Base-by-base conservation (phyloP, 2,113 vertebrate genomes). In the Xenus cinereus region DNA sequence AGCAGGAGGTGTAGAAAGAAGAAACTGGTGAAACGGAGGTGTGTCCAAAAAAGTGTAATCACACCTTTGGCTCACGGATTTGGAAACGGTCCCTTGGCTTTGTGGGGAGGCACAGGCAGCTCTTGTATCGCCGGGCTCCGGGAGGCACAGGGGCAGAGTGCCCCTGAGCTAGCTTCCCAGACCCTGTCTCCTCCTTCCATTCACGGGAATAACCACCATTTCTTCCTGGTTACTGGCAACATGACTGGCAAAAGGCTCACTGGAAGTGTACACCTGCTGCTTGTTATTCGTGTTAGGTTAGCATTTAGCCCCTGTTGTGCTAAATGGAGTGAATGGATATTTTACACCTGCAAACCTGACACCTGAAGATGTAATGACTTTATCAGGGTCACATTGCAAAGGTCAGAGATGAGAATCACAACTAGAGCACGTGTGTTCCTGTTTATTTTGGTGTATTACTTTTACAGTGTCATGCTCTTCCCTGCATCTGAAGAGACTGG, bases 41-140 rank as follows among this genome's bases (percentile, higher is more conserved):
- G 78, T 79, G 80, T 89, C 87, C 91, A 87, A 82, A 93, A 86
- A 79, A 62, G 17, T 33, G 24, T 66, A 90, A 92, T 96, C 78
- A 63, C 64, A 8, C 24, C 87, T 90, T 84, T 87, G 84, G 92
- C 90, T 92, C 37, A 37, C 13, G 43, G 51, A 57, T 93, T 95
- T 96, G 93, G 93, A 93, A 96, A 35, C 0, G 6, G 46, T 78
- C 57, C 83, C 51, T 84, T 87, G 84, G 45, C 66, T 92, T 92
- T 86, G 33, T 9, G 14, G 50, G 37, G 28, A 90, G 41, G 9
- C 57, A 57, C 0, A 6, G 27, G 33, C 84, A 73, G 69, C 57
- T 41, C 86, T 84, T 48, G 45, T 9, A 1, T 64, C 6, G 2
- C 64, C 77, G 60, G 30, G 37, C 78, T 94, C 15, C 1, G 2